Conservation (phyloP, 2,888 invertebrate species). For the Ligdia adustata region DNA sequence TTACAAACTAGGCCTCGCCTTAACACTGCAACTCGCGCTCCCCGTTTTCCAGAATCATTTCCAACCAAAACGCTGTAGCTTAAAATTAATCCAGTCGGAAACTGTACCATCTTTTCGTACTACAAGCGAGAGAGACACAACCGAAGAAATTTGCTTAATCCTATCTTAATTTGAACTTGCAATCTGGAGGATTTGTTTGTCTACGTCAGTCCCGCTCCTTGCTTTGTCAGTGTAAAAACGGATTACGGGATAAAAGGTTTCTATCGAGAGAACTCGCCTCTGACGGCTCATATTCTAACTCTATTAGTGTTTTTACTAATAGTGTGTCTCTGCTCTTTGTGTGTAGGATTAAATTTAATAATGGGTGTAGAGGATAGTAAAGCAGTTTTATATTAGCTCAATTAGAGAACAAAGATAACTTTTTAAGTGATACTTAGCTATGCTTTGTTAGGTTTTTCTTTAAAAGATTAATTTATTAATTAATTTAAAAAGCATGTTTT, state of each 20-base stretch:
- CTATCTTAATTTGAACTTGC: conserved; percentile 66
- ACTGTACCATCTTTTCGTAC: conserved; percentile 42
- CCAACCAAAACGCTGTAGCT: conserved; percentile 19
- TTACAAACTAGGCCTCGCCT: too few relatives aligned
- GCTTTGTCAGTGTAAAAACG: conserved; percentile 69
- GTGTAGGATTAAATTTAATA: conserved; percentile 7
- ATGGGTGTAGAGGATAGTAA: too few relatives aligned
- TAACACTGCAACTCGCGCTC: too few relatives aligned
- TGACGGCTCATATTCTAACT: conserved; percentile 55
- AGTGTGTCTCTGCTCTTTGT: conserved; percentile 2
- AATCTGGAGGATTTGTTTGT: conserved; percentile 69
- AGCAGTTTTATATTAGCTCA: too few relatives aligned
- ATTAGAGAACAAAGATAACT: too few relatives aligned
- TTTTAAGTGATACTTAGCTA: too few relatives aligned
- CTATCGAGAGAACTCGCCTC: conserved; percentile 40
- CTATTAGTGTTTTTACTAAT: conserved; percentile 46
- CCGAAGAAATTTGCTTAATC: conserved; percentile 67
- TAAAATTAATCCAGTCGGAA: conserved; percentile 28
- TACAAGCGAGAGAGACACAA: conserved; percentile 46
- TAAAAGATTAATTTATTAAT: too few relatives aligned
- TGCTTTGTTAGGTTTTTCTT: too few relatives aligned
- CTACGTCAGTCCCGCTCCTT: conserved; percentile 53
- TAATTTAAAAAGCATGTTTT: too few relatives aligned
- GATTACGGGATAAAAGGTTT: conserved; percentile 62
- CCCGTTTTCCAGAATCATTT: too few relatives aligned